Conservation (phyloP, 2,888 invertebrate genomes). For the Phorcus lineatus region DNA sequence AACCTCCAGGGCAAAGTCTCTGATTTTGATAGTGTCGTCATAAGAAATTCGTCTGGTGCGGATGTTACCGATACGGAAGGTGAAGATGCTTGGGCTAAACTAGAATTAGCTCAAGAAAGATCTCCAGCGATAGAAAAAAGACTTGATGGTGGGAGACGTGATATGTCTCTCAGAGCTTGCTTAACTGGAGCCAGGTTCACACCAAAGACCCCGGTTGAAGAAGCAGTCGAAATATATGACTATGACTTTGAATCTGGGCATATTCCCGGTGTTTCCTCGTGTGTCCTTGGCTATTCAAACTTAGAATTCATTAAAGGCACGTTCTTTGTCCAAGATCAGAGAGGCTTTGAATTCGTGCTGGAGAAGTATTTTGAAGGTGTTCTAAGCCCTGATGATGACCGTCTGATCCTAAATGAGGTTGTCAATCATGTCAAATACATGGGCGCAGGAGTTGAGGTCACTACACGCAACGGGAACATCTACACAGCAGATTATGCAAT, state of each 20-base stretch:
- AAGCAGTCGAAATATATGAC: neutral
- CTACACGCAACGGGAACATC: constrained; percentile 27
- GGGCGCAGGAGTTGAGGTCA: constrained; percentile 28
- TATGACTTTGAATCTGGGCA: neutral
- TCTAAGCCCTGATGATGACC: neutral
- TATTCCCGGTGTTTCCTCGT: neutral
- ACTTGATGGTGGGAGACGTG: neutral
- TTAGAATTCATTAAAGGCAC: neutral
- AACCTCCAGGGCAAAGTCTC: constrained; percentile 24
- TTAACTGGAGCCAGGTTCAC: neutral
- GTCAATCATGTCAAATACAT: constrained; percentile 32
- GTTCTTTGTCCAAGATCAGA: constrained; percentile 29
- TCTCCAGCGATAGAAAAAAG: neutral
- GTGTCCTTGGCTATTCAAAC: neutral
- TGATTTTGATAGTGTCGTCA: constrained; percentile 26
- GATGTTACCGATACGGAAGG: constrained; percentile 34
- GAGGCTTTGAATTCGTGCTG: constrained; percentile 33
- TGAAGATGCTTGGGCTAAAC: neutral
- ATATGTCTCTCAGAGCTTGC: neutral
- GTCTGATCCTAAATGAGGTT: constrained; percentile 31
- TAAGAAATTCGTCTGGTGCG: constrained; percentile 30
- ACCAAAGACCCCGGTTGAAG: neutral
- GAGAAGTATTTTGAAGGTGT: constrained; percentile 11
- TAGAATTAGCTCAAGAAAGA: neutral
- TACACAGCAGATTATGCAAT: constrained; percentile 40